phyloP scores from a whole-genome alignment of 2,888 invertebrate genomes.

The Papilio elwesi region DNA sequence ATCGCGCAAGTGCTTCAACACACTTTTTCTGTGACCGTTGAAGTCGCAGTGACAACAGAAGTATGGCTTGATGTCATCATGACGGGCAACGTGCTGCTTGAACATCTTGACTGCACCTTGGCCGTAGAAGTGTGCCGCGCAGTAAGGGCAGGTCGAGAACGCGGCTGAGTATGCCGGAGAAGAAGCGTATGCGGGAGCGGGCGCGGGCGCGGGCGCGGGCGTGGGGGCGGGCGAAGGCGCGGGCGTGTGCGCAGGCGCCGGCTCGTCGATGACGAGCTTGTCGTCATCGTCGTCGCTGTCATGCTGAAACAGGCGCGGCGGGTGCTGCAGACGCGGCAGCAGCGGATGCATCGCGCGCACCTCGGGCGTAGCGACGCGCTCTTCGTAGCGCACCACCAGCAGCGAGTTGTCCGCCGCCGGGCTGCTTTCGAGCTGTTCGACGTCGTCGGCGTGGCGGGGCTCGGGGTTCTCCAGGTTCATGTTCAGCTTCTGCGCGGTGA shows the following conservation, averaged over 20 bases:
- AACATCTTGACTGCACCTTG: slow-evolving; percentile 46
- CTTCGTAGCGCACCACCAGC: slow-evolving; percentile 69
- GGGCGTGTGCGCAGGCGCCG: slow-evolving; percentile 58
- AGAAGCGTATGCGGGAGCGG: slow-evolving; percentile 49
- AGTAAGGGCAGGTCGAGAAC: slow-evolving; percentile 58
- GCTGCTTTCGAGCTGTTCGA: background rate
- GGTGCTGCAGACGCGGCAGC: slow-evolving; percentile 52
- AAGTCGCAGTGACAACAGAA: slow-evolving; percentile 71
- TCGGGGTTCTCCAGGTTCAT: slow-evolving; percentile 44
- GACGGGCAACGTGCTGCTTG: slow-evolving; percentile 72
- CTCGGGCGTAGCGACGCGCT: slow-evolving; percentile 61
- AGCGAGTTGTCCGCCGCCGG: slow-evolving; percentile 62
- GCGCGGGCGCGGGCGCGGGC: slow-evolving; percentile 6
- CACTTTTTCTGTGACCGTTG: slow-evolving; percentile 53
- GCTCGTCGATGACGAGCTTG: slow-evolving; percentile 60
- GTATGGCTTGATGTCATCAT: slow-evolving; percentile 75
- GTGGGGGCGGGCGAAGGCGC: slow-evolving; percentile 52
- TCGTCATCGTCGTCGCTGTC: slow-evolving; percentile 64
- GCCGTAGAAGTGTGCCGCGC: slow-evolving; percentile 52
- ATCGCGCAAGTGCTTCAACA: slow-evolving; percentile 61
- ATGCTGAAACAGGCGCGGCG: slow-evolving; percentile 27
- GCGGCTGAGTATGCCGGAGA: slow-evolving; percentile 63
- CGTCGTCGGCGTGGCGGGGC: background rate
- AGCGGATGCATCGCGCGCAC: slow-evolving; percentile 41
- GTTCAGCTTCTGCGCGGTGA: slow-evolving; percentile 57